phyloP scores from a whole-genome alignment of 1,140 invertebrate genomes.

The Contarinia nasturtii region DNA sequence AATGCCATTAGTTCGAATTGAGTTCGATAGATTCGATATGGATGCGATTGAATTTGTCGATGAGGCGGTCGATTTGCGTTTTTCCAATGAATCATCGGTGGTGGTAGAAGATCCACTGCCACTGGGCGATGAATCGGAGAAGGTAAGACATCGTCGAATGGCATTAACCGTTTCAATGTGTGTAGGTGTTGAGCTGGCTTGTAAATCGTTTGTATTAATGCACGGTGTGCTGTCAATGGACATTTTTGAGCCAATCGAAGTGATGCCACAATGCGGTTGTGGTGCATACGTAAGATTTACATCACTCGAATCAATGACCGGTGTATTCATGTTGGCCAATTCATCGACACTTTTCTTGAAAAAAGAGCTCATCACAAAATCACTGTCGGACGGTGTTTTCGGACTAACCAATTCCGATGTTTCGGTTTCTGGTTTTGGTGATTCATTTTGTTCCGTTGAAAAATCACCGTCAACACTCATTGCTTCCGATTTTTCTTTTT shows the following conservation, averaged over 20 bases:
- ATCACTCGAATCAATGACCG: not conserved
- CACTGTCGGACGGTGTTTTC: conserved; percentile 4
- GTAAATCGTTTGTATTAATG: not conserved
- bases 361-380: not conserved
- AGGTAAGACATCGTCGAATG: conserved; percentile 19
- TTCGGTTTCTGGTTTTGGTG: not conserved
- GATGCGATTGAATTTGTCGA: conserved; percentile 4
- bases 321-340: conserved; percentile 2
- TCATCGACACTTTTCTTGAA: not conserved
- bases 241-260: not conserved
- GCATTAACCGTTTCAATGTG: conserved; percentile 7
- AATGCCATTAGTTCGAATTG: not conserved
- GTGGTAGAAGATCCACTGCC: not conserved
- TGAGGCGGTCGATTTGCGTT: conserved; percentile 15
- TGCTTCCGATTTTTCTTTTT: not conserved
- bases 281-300: no score
- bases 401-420: conserved; percentile 5
- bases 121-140: conserved; percentile 10
- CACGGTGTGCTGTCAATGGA: not conserved
- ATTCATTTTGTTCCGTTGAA: not conserved
- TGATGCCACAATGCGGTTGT: no score
- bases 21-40: not conserved
- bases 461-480: not conserved
- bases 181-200: conserved; percentile 4
- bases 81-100: conserved; percentile 7